phyloP scores from a whole-genome alignment of 2,888 invertebrate species.

The Hydraecia micacea region DNA sequence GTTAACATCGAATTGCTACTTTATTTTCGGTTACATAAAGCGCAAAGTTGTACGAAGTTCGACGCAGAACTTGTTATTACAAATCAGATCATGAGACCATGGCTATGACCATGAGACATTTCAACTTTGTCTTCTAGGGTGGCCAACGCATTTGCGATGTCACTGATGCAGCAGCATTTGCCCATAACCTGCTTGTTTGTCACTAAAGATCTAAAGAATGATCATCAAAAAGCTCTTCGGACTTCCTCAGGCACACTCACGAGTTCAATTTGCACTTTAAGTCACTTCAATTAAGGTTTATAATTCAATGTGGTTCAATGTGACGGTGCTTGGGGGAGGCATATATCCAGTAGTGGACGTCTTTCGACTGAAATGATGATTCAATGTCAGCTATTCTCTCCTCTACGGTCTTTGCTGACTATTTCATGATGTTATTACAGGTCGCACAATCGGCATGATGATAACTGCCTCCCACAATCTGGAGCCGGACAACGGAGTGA shows the following conservation, averaged over 20 bases:
- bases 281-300: not conserved
- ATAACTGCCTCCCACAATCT: slow-evolving; percentile 99
- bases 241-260: not conserved
- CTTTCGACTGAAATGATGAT: no score
- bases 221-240: not conserved
- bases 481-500: slow-evolving; percentile 98
- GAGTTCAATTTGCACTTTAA: not conserved
- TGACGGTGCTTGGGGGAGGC: no score
- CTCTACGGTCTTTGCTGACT: not conserved
- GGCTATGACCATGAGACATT: not conserved
- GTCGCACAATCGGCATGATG: slow-evolving; percentile 98
- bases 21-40: slow-evolving; percentile 6
- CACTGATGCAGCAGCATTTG: not conserved
- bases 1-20: slow-evolving; percentile 2
- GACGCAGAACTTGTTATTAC: not conserved
- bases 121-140: not conserved
- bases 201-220: not conserved
- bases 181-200: not conserved
- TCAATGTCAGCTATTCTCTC: not conserved
- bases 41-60: slow-evolving; percentile 1
- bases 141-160: not conserved
- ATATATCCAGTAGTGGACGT: no score
- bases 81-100: no score
- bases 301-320: no score
- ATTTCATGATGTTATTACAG: slow-evolving; percentile 67